Percentiles rank a stretch among this genome's conserved stretches.
phyloP scores from a whole-genome alignment of 1,140 invertebrate genomes.

The Octopus sinensis region DNA sequence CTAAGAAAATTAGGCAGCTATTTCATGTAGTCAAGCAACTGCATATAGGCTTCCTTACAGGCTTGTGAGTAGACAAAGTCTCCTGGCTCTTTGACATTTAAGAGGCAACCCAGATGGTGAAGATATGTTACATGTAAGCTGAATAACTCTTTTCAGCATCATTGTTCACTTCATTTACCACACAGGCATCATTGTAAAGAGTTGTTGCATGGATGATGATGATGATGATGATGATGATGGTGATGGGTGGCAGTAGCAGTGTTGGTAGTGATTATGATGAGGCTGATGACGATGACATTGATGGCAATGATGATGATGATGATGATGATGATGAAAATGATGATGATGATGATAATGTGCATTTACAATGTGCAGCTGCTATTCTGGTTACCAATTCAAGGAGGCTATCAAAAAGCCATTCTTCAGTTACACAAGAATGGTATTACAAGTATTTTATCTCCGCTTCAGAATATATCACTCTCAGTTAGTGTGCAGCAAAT shows the following conservation, averaged over 20 bases:
- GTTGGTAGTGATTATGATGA: not conserved
- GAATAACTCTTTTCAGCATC: no score
- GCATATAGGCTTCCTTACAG: no score
- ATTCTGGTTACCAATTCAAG: no score
- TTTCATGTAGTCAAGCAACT: no score
- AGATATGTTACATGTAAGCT: no score
- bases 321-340: slow-evolving; percentile 18
- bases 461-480: not conserved
- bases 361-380: no score
- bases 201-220: not conserved
- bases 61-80: no score
- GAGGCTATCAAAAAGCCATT: slow-evolving; percentile 10
- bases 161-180: not conserved
- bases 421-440: slow-evolving; percentile 19
- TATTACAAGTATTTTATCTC: slow-evolving; percentile 17
- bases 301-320: slow-evolving; percentile 17
- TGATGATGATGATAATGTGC: no score
- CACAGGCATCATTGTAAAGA: not conserved
- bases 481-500: no score
- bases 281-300: not conserved
- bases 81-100: no score
- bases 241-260: not conserved
- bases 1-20: no score
- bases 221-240: not conserved
- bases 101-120: no score